Conservation (phyloP, 1,140 invertebrate genomes). For the Caenorhabditis inopinata region DNA sequence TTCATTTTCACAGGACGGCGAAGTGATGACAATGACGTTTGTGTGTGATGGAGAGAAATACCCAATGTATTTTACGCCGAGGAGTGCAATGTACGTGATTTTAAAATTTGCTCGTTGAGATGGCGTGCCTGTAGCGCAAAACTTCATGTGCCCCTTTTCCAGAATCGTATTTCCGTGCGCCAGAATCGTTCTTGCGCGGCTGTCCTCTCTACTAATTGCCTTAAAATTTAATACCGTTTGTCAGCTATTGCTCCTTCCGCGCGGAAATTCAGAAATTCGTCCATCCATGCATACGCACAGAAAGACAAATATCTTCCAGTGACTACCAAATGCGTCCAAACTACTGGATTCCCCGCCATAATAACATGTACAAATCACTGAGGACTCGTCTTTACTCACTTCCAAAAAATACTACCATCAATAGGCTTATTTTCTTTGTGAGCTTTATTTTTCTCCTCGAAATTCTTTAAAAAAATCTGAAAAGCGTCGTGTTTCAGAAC, state of each 20-base stretch:
- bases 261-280: too few species aligned
- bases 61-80: not conserved
- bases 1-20: not conserved
- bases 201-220: too few species aligned
- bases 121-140: too few species aligned
- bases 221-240: too few species aligned
- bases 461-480: too few species aligned
- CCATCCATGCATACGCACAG: too few species aligned
- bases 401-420: not conserved
- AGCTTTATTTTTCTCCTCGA: not conserved
- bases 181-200: too few species aligned
- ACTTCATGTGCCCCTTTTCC: too few species aligned
- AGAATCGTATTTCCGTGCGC: too few species aligned
- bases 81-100: not conserved
- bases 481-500: not conserved
- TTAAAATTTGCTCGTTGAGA: not conserved
- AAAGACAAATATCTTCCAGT: not conserved
- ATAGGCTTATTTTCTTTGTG: not conserved
- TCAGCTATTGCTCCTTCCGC: not conserved
- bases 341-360: slow-evolving; percentile 6
- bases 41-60: not conserved
- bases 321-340: not conserved
- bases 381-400: not conserved
- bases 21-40: not conserved
- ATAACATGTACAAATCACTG: not conserved